Percentiles rank a stretch among this genome's conserved stretches.
phyloP scores from a whole-genome alignment of 2,113 vertebrate species.

The Thermophis baileyi region DNA sequence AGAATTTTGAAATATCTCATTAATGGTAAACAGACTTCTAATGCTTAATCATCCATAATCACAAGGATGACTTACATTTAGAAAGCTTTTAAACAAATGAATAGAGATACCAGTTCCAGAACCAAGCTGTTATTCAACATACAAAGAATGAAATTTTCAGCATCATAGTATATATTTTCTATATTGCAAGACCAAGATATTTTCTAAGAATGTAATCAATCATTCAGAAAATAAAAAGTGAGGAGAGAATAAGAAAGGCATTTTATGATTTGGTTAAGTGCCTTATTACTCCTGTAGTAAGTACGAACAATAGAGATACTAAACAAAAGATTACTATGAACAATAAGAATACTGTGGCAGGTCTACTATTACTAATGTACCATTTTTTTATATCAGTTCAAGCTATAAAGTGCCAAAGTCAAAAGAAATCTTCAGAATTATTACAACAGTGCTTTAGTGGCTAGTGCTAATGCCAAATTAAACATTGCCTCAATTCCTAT shows the following conservation, averaged over 20 bases:
- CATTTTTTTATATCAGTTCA: background rate
- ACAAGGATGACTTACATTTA: background rate
- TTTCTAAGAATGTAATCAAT: background rate
- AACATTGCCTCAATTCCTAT: background rate
- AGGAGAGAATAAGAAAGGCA: background rate
- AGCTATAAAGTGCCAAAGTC: background rate
- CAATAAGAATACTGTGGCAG: background rate
- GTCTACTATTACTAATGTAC: background rate
- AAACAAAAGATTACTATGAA: background rate
- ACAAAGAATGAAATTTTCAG: background rate
- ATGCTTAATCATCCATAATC: background rate
- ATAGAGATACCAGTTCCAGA: background rate
- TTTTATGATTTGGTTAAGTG: background rate
- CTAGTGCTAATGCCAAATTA: background rate
- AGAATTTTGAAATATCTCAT: background rate
- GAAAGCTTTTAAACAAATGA: background rate
- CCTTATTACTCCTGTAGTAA: background rate
- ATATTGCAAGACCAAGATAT: background rate
- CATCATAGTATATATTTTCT: background rate
- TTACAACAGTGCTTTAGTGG: background rate
- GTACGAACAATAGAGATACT: background rate
- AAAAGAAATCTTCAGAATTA: background rate
- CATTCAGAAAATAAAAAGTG: background rate
- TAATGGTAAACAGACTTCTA: background rate
- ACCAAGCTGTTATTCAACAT: background rate